Evolutionary conservation across 2,113 vertebrate genomes (phyloP).

Genomic region (Sphaerodactylus townsendi): DNA sequence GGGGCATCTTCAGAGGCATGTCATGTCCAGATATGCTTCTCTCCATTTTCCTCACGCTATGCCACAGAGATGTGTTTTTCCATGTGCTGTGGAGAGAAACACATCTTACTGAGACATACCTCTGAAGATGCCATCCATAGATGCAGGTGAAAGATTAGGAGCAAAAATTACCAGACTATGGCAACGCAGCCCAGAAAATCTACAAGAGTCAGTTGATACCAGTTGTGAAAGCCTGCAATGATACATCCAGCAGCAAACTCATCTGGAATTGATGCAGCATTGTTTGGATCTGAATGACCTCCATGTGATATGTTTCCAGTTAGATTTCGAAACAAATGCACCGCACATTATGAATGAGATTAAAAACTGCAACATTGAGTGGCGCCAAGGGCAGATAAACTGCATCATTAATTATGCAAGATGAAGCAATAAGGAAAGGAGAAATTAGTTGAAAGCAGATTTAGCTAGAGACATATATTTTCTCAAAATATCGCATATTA

Average conservation of each 20-base stretch:
- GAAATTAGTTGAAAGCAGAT: neutral
- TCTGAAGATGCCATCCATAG: too few species aligned
- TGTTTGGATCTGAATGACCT: conserved; percentile 53
- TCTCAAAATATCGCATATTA: neutral
- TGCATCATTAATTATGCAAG: neutral
- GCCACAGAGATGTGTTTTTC: too few species aligned
- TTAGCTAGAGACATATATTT: neutral
- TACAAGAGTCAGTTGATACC: too few species aligned
- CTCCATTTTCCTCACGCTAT: too few species aligned
- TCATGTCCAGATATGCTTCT: too few species aligned
- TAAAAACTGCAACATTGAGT: conserved; percentile 45
- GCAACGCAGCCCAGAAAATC: too few species aligned
- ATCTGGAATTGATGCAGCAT: conserved; percentile 58
- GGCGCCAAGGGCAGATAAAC: neutral
- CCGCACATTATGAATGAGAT: conserved; percentile 39
- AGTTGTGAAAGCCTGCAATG: too few species aligned
- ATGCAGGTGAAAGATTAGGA: too few species aligned
- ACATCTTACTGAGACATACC: too few species aligned
- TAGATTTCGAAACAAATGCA: conserved; percentile 56
- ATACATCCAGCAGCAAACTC: conserved; percentile 30
- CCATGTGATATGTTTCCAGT: conserved; percentile 25
- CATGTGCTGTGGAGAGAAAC: too few species aligned
- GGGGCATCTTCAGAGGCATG: too few species aligned
- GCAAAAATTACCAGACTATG: too few species aligned
- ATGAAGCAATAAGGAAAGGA: conserved; percentile 19